These are phyloP conservation scores for Hystrix brachyura DNA, from an alignment of 2,113 vertebrate species.

Conservation along the genomic window DNA sequence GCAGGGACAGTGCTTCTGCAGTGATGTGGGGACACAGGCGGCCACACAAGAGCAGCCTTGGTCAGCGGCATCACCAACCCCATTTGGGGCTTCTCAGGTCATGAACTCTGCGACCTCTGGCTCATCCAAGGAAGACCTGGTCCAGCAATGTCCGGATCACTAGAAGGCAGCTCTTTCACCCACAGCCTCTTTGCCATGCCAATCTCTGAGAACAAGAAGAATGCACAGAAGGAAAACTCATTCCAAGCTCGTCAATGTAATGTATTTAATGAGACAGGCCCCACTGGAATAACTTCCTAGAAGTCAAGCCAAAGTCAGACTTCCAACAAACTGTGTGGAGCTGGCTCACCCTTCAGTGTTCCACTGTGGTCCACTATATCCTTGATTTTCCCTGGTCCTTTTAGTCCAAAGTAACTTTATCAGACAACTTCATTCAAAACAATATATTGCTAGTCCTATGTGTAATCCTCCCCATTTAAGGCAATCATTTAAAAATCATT, in stretches of 20 bases:
- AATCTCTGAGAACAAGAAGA: background rate
- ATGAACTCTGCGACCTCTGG: fast-evolving
- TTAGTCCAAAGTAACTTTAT: background rate
- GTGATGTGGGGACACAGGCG: background rate
- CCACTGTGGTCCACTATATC: background rate
- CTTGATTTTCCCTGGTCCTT: background rate
- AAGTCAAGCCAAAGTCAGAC: background rate
- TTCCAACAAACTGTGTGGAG: fast-evolving
- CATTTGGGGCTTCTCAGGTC: background rate
- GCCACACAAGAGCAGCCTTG: background rate
- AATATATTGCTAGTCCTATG: background rate
- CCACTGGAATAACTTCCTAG: background rate
- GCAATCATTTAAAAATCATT: background rate
- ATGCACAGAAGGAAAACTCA: background rate
- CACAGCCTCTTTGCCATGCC: background rate
- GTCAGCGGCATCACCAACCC: fast-evolving
- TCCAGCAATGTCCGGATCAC: background rate
- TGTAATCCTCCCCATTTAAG: background rate
- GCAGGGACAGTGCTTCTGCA: fast-evolving
- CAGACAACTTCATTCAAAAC: background rate
- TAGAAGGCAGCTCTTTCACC: background rate
- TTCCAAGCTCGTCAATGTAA: background rate
- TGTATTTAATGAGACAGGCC: background rate
- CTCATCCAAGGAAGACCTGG: fast-evolving
- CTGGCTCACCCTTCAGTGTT: background rate